Evolutionary conservation across 92 coral and sea anemone genomes (phyloP).

Genomic region (Palythoa heliodiscus): DNA sequence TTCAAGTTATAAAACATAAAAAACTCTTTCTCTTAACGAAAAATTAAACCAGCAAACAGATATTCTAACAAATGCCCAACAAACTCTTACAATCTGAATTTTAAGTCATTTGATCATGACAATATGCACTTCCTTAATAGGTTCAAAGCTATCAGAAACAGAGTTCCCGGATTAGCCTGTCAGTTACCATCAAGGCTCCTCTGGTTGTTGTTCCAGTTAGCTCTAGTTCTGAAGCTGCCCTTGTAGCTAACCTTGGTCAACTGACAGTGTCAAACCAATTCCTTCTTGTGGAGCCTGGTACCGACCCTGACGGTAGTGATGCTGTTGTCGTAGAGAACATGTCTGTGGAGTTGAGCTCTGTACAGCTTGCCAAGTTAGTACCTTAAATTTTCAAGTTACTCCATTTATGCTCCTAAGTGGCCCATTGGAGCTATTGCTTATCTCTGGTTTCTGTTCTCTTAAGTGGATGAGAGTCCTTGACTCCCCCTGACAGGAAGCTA

Average conservation of each 20-base stretch:
- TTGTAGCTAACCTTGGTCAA: constrained; percentile 89
- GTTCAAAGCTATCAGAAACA: constrained; percentile 86
- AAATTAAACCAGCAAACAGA: not conserved
- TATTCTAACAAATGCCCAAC: not conserved
- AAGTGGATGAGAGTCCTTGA: not conserved
- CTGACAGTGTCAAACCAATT: constrained; percentile 81
- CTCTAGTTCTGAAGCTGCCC: constrained; percentile 77
- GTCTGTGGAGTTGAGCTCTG: constrained; percentile 88
- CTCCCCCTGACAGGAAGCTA: too few species aligned
- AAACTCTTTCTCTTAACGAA: too few species aligned
- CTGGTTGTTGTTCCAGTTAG: constrained; percentile 86
- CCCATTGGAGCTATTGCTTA: not conserved
- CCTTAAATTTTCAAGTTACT: not conserved
- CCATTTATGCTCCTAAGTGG: not conserved
- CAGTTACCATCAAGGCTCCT: constrained; percentile 92
- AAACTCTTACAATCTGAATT: too few species aligned
- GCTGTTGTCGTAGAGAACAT: constrained; percentile 88
- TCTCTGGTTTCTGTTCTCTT: not conserved
- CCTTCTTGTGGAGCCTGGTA: constrained; percentile 65
- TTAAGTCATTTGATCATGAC: too few species aligned
- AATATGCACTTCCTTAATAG: constrained; percentile 37
- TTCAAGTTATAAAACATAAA: not conserved
- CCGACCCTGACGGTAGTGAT: constrained; percentile 71
- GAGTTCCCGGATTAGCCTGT: constrained; percentile 79
- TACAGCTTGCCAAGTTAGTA: constrained; percentile 67